A percentile compares a stretch with the other conserved stretches of the same genome.
phyloP scores from a whole-genome alignment of 2,888 invertebrate genomes.

The Slavum lentiscoides region DNA sequence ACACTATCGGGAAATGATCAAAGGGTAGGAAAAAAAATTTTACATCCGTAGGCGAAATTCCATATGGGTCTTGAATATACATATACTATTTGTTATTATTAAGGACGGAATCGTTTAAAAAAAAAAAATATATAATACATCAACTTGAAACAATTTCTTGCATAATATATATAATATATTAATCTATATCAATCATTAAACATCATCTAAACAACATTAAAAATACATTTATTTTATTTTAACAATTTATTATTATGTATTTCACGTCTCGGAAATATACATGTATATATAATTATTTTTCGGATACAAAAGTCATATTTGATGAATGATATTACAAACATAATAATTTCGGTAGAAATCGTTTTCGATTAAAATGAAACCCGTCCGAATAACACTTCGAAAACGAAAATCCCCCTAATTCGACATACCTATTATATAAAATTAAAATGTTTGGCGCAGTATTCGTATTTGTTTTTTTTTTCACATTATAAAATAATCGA shows the following conservation, averaged over 20 bases:
- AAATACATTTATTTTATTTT: constrained; percentile 4
- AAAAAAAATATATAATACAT: constrained; percentile 1
- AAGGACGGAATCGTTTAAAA: not conserved
- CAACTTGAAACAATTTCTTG: not conserved
- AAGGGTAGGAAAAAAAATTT: constrained; percentile 15
- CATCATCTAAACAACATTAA: not conserved
- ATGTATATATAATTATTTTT: not conserved
- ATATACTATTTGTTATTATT: not conserved
- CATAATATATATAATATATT: not conserved
- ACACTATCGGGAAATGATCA: constrained; percentile 1
- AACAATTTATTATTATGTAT: not conserved
- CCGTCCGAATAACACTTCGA: not conserved
- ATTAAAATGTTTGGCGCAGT: too few relatives aligned
- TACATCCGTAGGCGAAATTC: constrained; percentile 10
- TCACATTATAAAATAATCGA: not conserved
- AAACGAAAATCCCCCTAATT: too few relatives aligned
- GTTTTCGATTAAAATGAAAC: not conserved
- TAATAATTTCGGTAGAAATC: too few relatives aligned
- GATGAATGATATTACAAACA: too few relatives aligned
- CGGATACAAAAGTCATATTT: too few relatives aligned
- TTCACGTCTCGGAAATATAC: not conserved
- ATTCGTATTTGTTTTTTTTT: too few relatives aligned
- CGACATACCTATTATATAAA: too few relatives aligned
- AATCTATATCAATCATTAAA: not conserved
- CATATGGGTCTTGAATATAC: not conserved